A percentile compares a stretch with the other conserved stretches of the same genome.
These are phyloP conservation scores for Agonopterix arenella DNA, from an alignment of 2,888 invertebrate genomes.

Conservation along the genomic window DNA sequence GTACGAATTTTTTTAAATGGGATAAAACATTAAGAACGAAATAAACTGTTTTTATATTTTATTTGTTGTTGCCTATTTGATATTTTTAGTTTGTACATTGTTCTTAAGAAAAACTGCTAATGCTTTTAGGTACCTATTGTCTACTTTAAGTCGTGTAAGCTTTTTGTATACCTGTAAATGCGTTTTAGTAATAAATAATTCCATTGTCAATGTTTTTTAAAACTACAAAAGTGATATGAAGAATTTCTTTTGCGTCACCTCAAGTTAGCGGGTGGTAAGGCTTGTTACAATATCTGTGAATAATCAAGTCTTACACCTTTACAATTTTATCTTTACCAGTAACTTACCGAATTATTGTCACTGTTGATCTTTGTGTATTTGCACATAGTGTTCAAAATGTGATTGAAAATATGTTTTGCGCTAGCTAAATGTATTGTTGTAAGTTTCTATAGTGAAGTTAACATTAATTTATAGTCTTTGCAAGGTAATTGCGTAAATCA, in stretches of 20 bases:
- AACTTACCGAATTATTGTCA: constrained; percentile 4
- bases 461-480: constrained; percentile 71
- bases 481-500: constrained; percentile 73
- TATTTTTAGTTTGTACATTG: no score
- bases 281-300: constrained; percentile 65
- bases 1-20: no score
- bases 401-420: constrained; percentile 2
- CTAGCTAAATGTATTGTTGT: constrained; percentile 23
- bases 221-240: constrained; percentile 31
- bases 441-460: constrained; percentile 51
- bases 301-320: constrained; percentile 49
- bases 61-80: no score
- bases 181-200: constrained; percentile 18
- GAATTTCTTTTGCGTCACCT: constrained; percentile 55
- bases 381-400: constrained; percentile 28
- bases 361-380: constrained; percentile 4
- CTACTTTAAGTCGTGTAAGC: constrained; percentile 1
- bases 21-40: no score
- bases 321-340: constrained; percentile 20
- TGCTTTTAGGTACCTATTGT: not conserved
- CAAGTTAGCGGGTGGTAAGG: constrained; percentile 68
- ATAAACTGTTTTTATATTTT: no score
- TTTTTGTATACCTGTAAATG: constrained; percentile 15
- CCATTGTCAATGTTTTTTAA: constrained; percentile 22
- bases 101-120: no score